Evolutionary conservation across 2,888 invertebrate genomes (phyloP).

Genomic region (Plebejus argus): DNA sequence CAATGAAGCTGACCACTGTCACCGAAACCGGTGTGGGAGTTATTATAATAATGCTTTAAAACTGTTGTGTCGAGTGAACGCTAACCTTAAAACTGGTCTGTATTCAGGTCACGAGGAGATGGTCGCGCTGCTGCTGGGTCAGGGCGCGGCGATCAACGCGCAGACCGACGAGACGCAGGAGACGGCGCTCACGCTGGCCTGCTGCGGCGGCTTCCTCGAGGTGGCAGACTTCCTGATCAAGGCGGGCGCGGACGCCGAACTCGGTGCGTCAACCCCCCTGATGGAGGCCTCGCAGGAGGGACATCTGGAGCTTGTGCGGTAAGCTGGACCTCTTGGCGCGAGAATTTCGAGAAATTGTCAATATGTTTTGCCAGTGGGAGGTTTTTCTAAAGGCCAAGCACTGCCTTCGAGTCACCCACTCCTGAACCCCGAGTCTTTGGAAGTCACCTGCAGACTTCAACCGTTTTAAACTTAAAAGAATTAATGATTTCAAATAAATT

Average conservation of each 20-base stretch:
- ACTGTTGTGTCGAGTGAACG: too few species aligned
- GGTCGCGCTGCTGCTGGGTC: conserved; percentile 95
- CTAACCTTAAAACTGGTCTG: background rate
- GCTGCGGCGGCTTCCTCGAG: conserved; percentile 97
- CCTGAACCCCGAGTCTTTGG: too few species aligned
- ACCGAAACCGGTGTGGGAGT: too few species aligned
- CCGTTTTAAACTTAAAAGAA: too few species aligned
- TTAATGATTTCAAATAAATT: too few species aligned
- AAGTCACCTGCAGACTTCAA: too few species aligned
- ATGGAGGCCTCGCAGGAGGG: conserved; percentile 99
- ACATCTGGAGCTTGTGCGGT: conserved; percentile 93
- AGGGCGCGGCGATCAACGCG: conserved; percentile 98
- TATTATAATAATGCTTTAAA: too few species aligned
- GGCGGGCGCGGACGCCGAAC: conserved; percentile 96
- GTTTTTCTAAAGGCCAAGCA: too few species aligned
- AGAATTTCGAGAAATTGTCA: too few species aligned
- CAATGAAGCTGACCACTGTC: too few species aligned
- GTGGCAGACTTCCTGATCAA: conserved; percentile 95
- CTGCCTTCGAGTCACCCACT: too few species aligned
- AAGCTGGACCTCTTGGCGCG: conserved; percentile 33
- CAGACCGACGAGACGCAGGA: conserved; percentile 99
- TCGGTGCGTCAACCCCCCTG: conserved; percentile 97
- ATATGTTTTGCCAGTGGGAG: too few species aligned
- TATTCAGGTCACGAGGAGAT: conserved; percentile 95
- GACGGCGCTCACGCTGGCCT: conserved; percentile 95